Percentiles rank a stretch among this genome's conserved stretches.
Evolutionary conservation across 2,888 invertebrate species (phyloP).

Genomic region (Lissonota sp.): DNA sequence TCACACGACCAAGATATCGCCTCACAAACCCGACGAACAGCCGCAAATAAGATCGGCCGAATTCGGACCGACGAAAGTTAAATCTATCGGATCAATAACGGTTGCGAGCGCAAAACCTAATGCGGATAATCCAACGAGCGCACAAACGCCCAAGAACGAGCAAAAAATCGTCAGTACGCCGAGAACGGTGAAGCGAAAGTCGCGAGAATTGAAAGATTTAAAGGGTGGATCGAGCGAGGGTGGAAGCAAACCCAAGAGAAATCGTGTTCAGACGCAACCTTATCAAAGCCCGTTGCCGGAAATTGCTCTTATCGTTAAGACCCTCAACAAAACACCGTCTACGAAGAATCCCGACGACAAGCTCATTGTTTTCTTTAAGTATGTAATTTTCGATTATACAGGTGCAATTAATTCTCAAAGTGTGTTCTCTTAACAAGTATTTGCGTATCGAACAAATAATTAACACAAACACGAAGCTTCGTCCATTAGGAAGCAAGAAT

Average conservation of each 20-base stretch:
- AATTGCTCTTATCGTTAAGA: conserved; percentile 90
- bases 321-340: conserved; percentile 87
- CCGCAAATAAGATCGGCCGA: conserved; percentile 52
- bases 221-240: conserved; percentile 76
- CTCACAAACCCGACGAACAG: conserved; percentile 62
- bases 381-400: conserved; percentile 77
- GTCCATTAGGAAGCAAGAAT: neutral
- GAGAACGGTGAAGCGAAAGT: conserved; percentile 79
- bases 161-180: conserved; percentile 69
- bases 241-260: conserved; percentile 85
- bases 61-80: conserved; percentile 35
- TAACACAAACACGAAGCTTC: too few relatives aligned
- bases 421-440: too few relatives aligned
- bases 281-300: conserved; percentile 94
- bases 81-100: conserved; percentile 27
- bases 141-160: conserved; percentile 81
- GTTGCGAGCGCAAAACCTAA: conserved; percentile 59
- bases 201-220: conserved; percentile 80
- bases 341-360: conserved; percentile 89
- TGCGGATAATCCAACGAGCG: conserved; percentile 64
- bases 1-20: conserved; percentile 61
- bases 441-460: too few relatives aligned
- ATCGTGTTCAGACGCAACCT: conserved; percentile 89
- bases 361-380: conserved; percentile 95
- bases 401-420: too few relatives aligned